Percentiles rank a stretch among this genome's conserved stretches.
Conservation (phyloP, 2,888 invertebrate species). For the Tetranychus piercei region DNA sequence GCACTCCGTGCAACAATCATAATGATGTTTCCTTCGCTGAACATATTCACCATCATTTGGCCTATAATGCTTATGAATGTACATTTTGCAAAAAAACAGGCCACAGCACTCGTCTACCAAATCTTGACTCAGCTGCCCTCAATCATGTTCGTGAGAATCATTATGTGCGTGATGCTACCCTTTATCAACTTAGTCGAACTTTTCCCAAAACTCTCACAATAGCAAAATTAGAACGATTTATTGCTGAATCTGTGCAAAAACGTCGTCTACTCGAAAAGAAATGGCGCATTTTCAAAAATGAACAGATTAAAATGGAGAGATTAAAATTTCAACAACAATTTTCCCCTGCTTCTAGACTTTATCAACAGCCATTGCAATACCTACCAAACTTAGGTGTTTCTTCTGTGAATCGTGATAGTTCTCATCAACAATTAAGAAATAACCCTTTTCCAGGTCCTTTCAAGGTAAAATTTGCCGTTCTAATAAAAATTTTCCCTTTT, state of each 20-base stretch:
- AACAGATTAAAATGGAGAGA: slow-evolving; percentile 2
- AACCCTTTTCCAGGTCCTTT: not conserved
- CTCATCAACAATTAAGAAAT: not conserved
- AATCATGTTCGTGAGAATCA: slow-evolving; percentile 15
- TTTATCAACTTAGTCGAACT: not conserved
- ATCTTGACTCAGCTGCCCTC: slow-evolving; percentile 12
- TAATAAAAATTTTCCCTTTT: not conserved
- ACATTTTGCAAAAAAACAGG: slow-evolving; percentile 13
- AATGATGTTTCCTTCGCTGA: slow-evolving; percentile 15
- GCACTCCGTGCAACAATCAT: slow-evolving; percentile 13
- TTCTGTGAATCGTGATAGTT: not conserved
- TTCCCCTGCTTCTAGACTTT: not conserved
- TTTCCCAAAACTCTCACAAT: slow-evolving; percentile 16
- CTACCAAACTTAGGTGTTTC: not conserved
- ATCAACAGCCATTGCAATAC: not conserved
- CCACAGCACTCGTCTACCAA: slow-evolving; percentile 7
- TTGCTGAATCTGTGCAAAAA: slow-evolving; percentile 14
- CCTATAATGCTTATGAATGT: slow-evolving; percentile 18
- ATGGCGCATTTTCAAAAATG: not conserved
- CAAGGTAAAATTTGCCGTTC: not conserved
- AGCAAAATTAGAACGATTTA: slow-evolving; percentile 11
- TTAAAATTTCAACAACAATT: not conserved
- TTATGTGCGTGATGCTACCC: not conserved
- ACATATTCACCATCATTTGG: slow-evolving; percentile 15
- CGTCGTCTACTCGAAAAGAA: slow-evolving; percentile 14